Evolutionary conservation across 2,888 invertebrate species (phyloP).

Genomic region (Craniophora ligustri): DNA sequence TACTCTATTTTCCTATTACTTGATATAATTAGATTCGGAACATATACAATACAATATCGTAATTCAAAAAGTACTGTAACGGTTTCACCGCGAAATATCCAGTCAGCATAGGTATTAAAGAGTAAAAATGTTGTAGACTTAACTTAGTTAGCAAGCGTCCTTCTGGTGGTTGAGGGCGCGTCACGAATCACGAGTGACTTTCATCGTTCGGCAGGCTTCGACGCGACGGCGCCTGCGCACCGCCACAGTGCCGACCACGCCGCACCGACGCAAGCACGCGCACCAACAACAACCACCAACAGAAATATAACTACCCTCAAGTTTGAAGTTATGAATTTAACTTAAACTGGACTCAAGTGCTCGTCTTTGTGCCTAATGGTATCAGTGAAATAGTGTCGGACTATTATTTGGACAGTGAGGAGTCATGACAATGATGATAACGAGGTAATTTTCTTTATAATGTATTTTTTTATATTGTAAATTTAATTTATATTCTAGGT

Average conservation of each 20-base stretch:
- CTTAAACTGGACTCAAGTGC: constrained; percentile 64
- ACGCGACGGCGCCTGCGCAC: constrained; percentile 56
- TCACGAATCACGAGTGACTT: constrained; percentile 54
- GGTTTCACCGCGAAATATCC: constrained; percentile 45
- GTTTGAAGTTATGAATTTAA: constrained; percentile 55
- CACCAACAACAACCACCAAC: constrained; percentile 37
- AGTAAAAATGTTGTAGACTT: neutral
- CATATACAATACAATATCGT: neutral
- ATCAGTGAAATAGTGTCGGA: constrained; percentile 72
- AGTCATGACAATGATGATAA: constrained; percentile 65
- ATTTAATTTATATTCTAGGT: no score
- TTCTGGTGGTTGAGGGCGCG: constrained; percentile 46
- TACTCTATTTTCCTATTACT: no score
- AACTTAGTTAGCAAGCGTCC: constrained; percentile 42
- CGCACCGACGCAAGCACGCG: constrained; percentile 73
- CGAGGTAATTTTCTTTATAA: constrained; percentile 63
- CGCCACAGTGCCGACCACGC: constrained; percentile 71
- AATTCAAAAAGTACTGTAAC: constrained; percentile 14
- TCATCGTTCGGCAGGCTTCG: constrained; percentile 56
- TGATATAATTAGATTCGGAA: no score
- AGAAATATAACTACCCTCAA: constrained; percentile 28
- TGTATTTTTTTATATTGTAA: neutral
- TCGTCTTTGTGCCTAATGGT: constrained; percentile 71
- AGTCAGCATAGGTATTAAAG: neutral
- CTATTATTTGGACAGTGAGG: constrained; percentile 66